Evolutionary conservation across 2,888 invertebrate genomes (phyloP).

Genomic region (Ecdyonurus torrentis): DNA sequence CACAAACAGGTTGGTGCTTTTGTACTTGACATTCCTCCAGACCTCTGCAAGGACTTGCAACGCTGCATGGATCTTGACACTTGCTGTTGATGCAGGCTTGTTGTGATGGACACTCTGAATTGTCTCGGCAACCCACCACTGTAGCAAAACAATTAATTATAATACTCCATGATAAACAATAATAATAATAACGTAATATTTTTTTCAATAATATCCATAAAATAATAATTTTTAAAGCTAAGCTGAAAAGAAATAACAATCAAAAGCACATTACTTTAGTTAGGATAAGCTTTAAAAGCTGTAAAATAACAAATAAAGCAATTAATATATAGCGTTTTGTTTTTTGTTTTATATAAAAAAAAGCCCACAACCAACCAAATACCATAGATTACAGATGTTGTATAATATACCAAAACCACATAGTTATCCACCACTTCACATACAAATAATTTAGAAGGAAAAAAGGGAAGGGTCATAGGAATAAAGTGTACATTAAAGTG

Average conservation of each 20-base stretch:
- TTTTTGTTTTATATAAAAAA: too few relatives aligned
- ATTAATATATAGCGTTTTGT: too few relatives aligned
- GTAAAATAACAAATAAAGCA: too few relatives aligned
- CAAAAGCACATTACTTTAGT: background rate
- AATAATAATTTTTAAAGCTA: background rate
- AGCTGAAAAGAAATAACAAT: background rate
- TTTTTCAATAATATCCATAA: background rate
- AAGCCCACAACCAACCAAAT: too few relatives aligned
- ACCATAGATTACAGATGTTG: too few relatives aligned
- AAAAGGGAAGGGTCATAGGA: too few relatives aligned
- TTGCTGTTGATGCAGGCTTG: constrained; percentile 62
- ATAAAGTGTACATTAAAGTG: too few relatives aligned
- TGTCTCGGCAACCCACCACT: constrained; percentile 65
- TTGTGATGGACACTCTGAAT: constrained; percentile 60
- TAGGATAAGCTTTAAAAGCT: background rate
- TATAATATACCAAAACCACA: too few relatives aligned
- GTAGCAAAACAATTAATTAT: constrained; percentile 14
- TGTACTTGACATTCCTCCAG: constrained; percentile 68
- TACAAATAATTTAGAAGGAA: too few relatives aligned
- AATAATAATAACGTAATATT: too few relatives aligned
- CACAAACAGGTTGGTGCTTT: constrained; percentile 69
- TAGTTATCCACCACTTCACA: too few relatives aligned
- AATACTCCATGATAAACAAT: background rate
- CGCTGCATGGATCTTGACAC: constrained; percentile 67
- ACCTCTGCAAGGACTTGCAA: constrained; percentile 51